Conservation (phyloP, 2,888 invertebrate genomes). For the Xanthia togata region DNA sequence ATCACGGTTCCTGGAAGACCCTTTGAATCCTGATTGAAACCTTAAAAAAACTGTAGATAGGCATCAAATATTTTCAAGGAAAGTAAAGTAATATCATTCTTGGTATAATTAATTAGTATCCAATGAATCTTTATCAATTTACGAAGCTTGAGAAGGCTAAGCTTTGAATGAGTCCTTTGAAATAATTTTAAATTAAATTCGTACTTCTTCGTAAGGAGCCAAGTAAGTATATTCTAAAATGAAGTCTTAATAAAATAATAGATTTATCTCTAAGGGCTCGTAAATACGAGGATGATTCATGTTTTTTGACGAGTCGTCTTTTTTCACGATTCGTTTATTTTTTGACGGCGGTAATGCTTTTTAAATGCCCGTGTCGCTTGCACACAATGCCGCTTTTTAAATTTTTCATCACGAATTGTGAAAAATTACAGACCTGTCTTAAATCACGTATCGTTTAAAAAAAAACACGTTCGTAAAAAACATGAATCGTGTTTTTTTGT, state of each 20-base stretch:
- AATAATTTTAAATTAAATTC: not conserved
- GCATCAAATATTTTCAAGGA: not conserved
- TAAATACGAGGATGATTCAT: too few species aligned
- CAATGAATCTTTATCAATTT: not conserved
- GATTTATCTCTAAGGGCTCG: too few species aligned
- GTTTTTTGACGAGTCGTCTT: too few species aligned
- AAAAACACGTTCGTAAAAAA: too few species aligned
- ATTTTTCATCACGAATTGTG: too few species aligned
- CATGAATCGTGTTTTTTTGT: too few species aligned
- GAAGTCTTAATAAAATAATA: not conserved
- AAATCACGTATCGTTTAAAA: too few species aligned
- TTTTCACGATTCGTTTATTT: too few species aligned
- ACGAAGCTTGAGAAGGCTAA: slow-evolving; percentile 15
- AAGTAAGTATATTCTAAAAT: not conserved
- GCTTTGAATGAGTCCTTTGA: not conserved
- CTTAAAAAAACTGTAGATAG: not conserved
- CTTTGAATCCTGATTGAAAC: not conserved
- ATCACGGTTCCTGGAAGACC: not conserved
- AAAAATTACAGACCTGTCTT: too few species aligned
- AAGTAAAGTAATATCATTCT: not conserved
- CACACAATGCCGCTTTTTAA: too few species aligned
- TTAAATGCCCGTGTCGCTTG: too few species aligned
- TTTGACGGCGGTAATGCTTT: too few species aligned
- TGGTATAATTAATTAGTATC: slow-evolving; percentile 16
- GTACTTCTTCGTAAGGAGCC: not conserved